Conservation (phyloP, 1,140 invertebrate species). For the Caenorhabditis briggsae region DNA sequence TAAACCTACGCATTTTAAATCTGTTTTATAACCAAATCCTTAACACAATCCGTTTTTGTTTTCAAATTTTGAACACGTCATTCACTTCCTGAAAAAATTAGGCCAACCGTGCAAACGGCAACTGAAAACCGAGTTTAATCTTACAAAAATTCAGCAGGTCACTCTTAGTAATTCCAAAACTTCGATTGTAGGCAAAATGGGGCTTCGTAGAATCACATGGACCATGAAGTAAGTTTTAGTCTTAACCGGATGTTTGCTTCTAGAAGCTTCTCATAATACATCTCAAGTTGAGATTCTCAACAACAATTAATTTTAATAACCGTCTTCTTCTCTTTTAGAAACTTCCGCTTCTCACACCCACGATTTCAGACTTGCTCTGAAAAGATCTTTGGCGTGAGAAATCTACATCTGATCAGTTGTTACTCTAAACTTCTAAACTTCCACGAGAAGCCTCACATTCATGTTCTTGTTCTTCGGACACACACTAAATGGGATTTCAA, state of each 20-base stretch:
- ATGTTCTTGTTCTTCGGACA: not conserved
- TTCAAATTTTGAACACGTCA: not conserved
- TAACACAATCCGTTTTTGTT: not conserved
- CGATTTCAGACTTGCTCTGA: constrained; percentile 10
- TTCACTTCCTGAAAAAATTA: not conserved
- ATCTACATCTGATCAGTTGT: not conserved
- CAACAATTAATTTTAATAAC: constrained; percentile 39
- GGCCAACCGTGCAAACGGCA: not conserved
- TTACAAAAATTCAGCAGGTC: not conserved
- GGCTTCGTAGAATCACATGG: too few relatives aligned
- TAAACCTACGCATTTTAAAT: not conserved
- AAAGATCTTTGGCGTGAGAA: constrained; percentile 13
- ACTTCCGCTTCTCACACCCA: constrained; percentile 38
- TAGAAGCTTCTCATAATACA: not conserved
- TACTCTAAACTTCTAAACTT: not conserved
- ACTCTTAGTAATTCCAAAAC: too few relatives aligned
- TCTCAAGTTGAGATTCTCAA: not conserved
- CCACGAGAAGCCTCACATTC: not conserved
- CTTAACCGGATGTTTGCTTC: constrained; percentile 34
- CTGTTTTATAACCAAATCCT: not conserved
- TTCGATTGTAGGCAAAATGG: too few relatives aligned
- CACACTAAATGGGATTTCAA: not conserved
- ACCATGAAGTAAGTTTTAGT: too few relatives aligned
- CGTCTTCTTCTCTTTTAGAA: not conserved
- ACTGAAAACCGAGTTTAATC: not conserved